Percentiles rank a stretch among this genome's conserved stretches.
phyloP scores from a whole-genome alignment of 1,140 invertebrate species.

The Trichomalopsis sarcophagae region DNA sequence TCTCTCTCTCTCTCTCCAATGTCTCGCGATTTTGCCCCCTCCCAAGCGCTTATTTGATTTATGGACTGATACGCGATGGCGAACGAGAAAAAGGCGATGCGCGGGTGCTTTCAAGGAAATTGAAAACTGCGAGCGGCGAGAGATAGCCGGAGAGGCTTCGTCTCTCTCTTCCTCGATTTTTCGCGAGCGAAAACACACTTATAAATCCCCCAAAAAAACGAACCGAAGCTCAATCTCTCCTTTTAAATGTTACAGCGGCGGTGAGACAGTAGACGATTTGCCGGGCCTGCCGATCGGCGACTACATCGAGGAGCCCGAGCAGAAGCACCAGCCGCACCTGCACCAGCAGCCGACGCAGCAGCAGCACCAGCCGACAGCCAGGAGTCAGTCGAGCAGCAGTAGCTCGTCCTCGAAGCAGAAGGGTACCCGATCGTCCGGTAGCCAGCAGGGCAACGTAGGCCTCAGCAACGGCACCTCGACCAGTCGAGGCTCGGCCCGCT shows the following conservation, averaged over 20 bases:
- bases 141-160: neutral
- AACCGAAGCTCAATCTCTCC: too few relatives aligned
- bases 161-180: conserved; percentile 21
- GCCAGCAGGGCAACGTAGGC: conserved; percentile 38
- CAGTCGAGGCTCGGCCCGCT: conserved; percentile 72
- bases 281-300: conserved; percentile 65
- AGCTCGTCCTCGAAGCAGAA: neutral
- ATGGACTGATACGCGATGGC: conserved; percentile 33
- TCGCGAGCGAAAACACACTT: too few relatives aligned
- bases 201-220: too few relatives aligned
- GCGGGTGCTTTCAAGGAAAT: conserved; percentile 60
- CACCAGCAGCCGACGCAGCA: conserved; percentile 52
- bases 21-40: conserved; percentile 41
- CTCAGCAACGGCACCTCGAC: conserved; percentile 51
- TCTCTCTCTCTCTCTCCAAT: conserved; percentile 16
- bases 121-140: conserved; percentile 52
- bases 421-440: neutral
- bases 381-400: neutral
- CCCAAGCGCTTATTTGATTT: conserved; percentile 46
- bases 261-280: conserved; percentile 68
- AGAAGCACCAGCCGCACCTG: conserved; percentile 42
- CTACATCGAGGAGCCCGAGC: conserved; percentile 61
- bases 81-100: conserved; percentile 22
- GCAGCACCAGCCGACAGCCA: neutral
- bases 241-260: conserved; percentile 59